Percentiles rank a stretch among this genome's conserved stretches.
phyloP scores from a whole-genome alignment of 37 sponge, comb jelly and placozoan genomes.

The Hormiphora californensis region DNA sequence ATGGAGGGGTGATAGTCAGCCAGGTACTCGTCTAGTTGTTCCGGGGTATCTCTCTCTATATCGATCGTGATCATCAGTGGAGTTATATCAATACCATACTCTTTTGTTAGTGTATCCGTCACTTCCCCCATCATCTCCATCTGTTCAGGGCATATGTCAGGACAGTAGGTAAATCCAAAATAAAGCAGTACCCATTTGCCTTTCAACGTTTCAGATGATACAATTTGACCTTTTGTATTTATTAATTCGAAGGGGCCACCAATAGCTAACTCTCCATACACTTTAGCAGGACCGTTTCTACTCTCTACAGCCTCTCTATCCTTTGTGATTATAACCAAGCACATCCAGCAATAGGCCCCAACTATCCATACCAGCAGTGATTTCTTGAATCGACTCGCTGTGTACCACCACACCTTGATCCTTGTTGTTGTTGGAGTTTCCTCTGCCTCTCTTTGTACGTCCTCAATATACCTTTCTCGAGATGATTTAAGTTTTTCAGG shows the following conservation, averaged over 20 bases:
- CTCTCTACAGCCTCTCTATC: too few relatives aligned
- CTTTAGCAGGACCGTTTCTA: too few relatives aligned
- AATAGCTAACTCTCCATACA: conserved; percentile 75
- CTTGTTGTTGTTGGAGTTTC: too few relatives aligned
- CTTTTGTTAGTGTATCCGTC: neutral
- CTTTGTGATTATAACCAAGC: too few relatives aligned
- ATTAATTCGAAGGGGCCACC: conserved; percentile 87
- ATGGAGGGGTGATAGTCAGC: neutral
- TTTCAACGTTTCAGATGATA: neutral
- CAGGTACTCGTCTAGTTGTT: neutral
- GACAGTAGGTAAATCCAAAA: conserved; percentile 22
- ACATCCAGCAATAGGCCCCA: too few relatives aligned
- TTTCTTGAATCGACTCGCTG: too few relatives aligned
- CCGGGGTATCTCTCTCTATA: conserved; percentile 17
- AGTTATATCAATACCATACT: neutral
- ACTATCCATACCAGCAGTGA: too few relatives aligned
- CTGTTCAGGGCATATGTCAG: conserved; percentile 35
- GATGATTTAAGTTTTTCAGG: too few relatives aligned
- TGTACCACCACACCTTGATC: too few relatives aligned
- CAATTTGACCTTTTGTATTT: neutral
- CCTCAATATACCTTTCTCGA: too few relatives aligned
- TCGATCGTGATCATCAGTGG: conserved; percentile 23
- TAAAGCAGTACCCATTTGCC: conserved; percentile 23
- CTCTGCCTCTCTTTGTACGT: too few relatives aligned
- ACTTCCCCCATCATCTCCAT: conserved; percentile 29